Conservation (phyloP, 2,888 invertebrate species). For the Palloptera scutellata region DNA sequence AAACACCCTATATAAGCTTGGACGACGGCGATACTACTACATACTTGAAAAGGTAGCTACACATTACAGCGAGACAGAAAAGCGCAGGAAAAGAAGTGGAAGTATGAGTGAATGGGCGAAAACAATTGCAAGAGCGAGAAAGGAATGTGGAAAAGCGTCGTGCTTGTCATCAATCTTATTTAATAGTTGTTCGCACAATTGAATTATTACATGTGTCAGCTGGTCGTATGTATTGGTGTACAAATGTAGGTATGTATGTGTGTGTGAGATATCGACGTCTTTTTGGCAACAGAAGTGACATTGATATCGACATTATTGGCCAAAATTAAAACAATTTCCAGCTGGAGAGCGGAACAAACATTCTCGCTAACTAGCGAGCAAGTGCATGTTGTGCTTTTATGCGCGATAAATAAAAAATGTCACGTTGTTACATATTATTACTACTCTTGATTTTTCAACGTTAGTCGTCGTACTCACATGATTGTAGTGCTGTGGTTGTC, state of each 20-base stretch:
- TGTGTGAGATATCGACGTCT: not conserved
- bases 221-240: slow-evolving; percentile 32
- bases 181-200: slow-evolving; percentile 60
- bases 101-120: too few relatives aligned
- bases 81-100: too few relatives aligned
- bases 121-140: too few relatives aligned
- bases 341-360: too few relatives aligned
- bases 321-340: slow-evolving; percentile 56
- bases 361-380: too few relatives aligned
- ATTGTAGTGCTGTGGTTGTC: slow-evolving; percentile 12
- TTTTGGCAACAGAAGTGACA: slow-evolving; percentile 19
- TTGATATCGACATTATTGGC: slow-evolving; percentile 36
- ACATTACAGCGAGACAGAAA: too few relatives aligned
- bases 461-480: too few relatives aligned
- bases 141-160: slow-evolving; percentile 12
- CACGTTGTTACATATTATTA: slow-evolving; percentile 51
- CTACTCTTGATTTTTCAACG: slow-evolving; percentile 4
- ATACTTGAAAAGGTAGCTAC: too few relatives aligned
- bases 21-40: too few relatives aligned
- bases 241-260: not conserved
- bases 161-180: slow-evolving; percentile 59
- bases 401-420: slow-evolving; percentile 56
- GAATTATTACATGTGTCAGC: slow-evolving; percentile 61
- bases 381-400: too few relatives aligned
- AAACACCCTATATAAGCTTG: too few relatives aligned